A percentile compares a stretch with the other conserved stretches of the same genome.
These are phyloP conservation scores for Micromesistius poutassou DNA, from an alignment of 2,797 vertebrate genomes.

Conservation along the genomic window DNA sequence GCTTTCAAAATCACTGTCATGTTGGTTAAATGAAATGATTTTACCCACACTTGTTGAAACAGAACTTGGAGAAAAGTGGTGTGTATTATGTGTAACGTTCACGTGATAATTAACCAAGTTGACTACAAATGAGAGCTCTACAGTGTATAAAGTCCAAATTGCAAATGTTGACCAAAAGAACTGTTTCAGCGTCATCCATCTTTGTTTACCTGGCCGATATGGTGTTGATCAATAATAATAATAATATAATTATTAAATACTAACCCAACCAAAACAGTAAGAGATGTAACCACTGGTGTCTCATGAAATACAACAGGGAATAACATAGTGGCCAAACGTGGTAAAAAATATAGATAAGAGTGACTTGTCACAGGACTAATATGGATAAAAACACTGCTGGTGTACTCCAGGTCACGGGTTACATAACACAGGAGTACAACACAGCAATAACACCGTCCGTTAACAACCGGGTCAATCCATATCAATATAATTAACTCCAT, in stretches of 20 bases:
- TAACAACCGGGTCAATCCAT: slow-evolving; percentile 43
- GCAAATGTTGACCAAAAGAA: too few species aligned
- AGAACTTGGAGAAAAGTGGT: background rate
- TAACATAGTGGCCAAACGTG: background rate
- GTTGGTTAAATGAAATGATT: background rate
- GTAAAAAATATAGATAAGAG: too few species aligned
- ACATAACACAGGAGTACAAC: background rate
- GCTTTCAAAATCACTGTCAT: background rate
- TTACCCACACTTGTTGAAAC: background rate
- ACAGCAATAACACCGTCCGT: background rate
- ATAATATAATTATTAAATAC: too few species aligned
- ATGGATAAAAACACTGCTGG: background rate
- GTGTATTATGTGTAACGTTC: background rate
- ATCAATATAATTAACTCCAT: slow-evolving; percentile 10
- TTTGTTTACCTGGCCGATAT: background rate
- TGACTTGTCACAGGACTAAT: too few species aligned
- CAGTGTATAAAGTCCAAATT: background rate
- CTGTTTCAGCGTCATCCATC: background rate
- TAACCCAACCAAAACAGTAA: background rate
- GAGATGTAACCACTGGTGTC: background rate
- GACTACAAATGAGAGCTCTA: background rate
- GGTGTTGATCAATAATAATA: too few species aligned
- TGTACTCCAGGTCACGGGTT: slow-evolving; percentile 11
- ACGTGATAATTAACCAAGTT: background rate
- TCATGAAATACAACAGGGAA: too few species aligned